Evolutionary conservation across 2,888 invertebrate species (phyloP), one percentile per base, ranked within the genome.

Genomic region (Coelopa pilipes): DNA sequence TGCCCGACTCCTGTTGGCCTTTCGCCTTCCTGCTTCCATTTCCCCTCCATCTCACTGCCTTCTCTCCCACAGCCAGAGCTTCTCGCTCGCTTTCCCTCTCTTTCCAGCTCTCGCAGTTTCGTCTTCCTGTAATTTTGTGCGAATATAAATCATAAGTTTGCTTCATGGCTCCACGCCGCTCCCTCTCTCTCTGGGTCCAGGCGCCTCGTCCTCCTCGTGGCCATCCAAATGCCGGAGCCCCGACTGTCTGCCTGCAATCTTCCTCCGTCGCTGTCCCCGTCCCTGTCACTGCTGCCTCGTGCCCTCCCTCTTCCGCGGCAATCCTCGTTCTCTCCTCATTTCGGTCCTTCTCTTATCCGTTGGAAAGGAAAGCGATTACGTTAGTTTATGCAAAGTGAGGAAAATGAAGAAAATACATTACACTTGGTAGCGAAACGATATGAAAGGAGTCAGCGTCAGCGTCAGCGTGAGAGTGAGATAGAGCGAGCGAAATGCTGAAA

Each of bases 131-230:
- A 62, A 73, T 68, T 63, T 65, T 70, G 70, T 65, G 62, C 73
- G 55, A 34, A 63, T 57, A 72, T 72, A 72, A 72, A 66, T 72
- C 67, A 66, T 72, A 67, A 72, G 49, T n/a, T 67, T 53, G 65
- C 63, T 46, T 19, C 65, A 55, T 71, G 71, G 53, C 71, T 71
- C 53, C n/a, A n/a, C 34, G 71, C 60, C 59, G 21, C 21, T 47
- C 21, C 34, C 34, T 34, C 34, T 34, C 7, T 34, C 34, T 34
- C 2, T 34, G 2, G 4, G 34, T 34, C 7, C 34, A 34, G 4
- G 2, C 34, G 34, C 34, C 34, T 34, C 34, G 2, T 34, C 4
- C 34, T 34, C 7, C 17, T 46, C 24, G 15, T 15, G 19, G 49
- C 66, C 45, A 45, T 63, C 47, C 19, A 63, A 63, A 63, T 63